phyloP scores from a whole-genome alignment of 2,797 vertebrate genomes.

The Mycteria americana region DNA sequence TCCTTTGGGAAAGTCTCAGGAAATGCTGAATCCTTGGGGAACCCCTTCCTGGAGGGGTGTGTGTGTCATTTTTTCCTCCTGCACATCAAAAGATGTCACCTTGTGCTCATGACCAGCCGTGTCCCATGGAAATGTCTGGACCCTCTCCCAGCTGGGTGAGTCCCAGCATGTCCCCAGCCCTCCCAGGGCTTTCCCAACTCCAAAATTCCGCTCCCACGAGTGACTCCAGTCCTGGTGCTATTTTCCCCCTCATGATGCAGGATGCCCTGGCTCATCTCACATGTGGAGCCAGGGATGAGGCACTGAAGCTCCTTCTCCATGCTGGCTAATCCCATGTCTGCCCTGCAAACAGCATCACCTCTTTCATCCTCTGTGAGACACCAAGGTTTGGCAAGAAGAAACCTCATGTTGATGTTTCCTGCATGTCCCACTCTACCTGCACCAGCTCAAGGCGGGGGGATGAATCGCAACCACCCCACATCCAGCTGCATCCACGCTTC shows the following conservation, averaged over 20 bases:
- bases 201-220: neutral
- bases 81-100: neutral
- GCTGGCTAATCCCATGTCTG: rapidly evolving
- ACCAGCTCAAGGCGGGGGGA: no score
- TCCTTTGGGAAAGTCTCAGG: neutral
- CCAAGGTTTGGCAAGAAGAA: neutral
- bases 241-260: neutral
- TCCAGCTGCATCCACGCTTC: neutral
- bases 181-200: neutral
- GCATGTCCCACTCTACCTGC: neutral
- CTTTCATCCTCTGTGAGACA: neutral
- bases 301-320: neutral
- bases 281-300: neutral
- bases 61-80: neutral
- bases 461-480: neutral
- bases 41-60: neutral
- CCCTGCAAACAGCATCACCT: neutral
- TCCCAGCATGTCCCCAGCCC: neutral
- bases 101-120: rapidly evolving
- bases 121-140: rapidly evolving
- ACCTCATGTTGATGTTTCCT: neutral
- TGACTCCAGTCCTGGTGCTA: no score
- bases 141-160: neutral
- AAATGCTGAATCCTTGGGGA: neutral
- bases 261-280: neutral